Conservation (phyloP, 2,888 invertebrate species). For the Galerucella calmariensis region DNA sequence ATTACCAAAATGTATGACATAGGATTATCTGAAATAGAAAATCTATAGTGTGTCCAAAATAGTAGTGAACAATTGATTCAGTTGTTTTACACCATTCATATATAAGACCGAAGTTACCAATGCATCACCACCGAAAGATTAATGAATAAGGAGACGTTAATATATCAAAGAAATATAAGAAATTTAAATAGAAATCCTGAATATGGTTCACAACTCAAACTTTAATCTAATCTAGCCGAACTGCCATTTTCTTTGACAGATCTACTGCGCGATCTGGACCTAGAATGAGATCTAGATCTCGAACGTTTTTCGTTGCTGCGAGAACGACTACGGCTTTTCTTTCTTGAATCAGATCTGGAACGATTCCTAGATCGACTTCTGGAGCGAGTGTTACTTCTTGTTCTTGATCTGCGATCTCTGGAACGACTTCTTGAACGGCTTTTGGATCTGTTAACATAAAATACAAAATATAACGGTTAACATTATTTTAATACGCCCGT, state of each 20-base stretch:
- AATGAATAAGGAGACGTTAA: not conserved
- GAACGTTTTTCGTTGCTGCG: conserved; percentile 59
- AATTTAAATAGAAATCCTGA: conserved; percentile 32
- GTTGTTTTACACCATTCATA: too few relatives aligned
- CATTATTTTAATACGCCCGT: not conserved
- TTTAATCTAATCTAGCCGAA: conserved; percentile 53
- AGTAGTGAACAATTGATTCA: too few relatives aligned
- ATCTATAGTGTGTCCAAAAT: too few relatives aligned
- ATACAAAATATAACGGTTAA: conserved; percentile 42
- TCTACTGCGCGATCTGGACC: conserved; percentile 61
- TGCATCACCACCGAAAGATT: too few relatives aligned
- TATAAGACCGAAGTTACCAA: too few relatives aligned
- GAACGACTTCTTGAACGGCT: conserved; percentile 64
- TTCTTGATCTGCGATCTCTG: conserved; percentile 62
- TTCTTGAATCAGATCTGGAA: conserved; percentile 60
- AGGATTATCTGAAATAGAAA: too few relatives aligned
- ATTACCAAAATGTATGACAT: too few relatives aligned
- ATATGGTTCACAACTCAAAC: not conserved
- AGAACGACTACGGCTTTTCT: conserved; percentile 59
- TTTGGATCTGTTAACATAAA: conserved; percentile 57
- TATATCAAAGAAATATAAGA: conserved; percentile 5
- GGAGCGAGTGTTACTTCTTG: conserved; percentile 62
- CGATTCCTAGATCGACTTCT: conserved; percentile 63
- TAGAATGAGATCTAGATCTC: conserved; percentile 60
- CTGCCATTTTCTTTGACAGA: conserved; percentile 63